phyloP scores from a whole-genome alignment of 2,888 invertebrate species.

The Chouioia cunea region DNA sequence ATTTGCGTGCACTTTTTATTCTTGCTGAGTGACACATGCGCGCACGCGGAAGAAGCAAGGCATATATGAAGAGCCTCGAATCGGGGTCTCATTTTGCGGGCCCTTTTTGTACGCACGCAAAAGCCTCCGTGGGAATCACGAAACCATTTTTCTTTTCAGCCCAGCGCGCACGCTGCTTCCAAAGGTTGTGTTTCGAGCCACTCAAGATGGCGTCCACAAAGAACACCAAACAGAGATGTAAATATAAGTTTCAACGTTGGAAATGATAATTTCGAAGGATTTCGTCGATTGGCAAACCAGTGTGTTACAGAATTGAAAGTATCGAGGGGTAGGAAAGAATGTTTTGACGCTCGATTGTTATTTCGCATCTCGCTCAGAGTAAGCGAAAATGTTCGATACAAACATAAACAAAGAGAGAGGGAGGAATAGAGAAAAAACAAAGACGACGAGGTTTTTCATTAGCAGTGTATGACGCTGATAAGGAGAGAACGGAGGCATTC shows the following conservation, averaged over 20 bases:
- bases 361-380: too few relatives aligned
- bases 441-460: constrained; percentile 38
- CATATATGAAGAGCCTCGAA: constrained; percentile 46
- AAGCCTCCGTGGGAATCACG: constrained; percentile 48
- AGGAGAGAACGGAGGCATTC: constrained; percentile 40
- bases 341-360: too few relatives aligned
- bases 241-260: too few relatives aligned
- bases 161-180: constrained; percentile 4
- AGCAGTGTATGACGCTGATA: constrained; percentile 29
- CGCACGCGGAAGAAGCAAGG: too few relatives aligned
- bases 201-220: too few relatives aligned
- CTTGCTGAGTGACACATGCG: neutral
- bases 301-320: too few relatives aligned
- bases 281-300: constrained; percentile 34
- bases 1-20: too few relatives aligned
- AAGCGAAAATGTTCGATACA: too few relatives aligned
- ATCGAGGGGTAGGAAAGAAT: too few relatives aligned
- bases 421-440: constrained; percentile 44
- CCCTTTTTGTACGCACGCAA: neutral
- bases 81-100: constrained; percentile 45
- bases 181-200: constrained; percentile 17
- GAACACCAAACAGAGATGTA: too few relatives aligned
- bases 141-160: constrained; percentile 36
- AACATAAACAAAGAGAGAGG: constrained; percentile 24
- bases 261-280: too few relatives aligned